Base-by-base conservation (phyloP, 2,888 invertebrate genomes). In the Agrochola litura region DNA sequence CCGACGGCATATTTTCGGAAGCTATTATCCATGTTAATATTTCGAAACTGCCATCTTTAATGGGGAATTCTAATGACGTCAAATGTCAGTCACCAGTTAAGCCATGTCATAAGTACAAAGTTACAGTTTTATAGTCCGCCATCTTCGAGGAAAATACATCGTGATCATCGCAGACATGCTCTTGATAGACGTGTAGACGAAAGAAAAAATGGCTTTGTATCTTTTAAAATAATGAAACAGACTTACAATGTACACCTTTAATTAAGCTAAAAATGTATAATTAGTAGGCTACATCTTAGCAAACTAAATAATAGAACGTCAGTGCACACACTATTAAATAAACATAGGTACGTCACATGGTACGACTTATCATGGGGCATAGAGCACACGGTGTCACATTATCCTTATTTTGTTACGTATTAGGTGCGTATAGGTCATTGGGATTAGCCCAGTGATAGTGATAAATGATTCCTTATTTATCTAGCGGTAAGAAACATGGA, bases 21-120 rank as follows among this genome's bases (percentile, higher is more conserved):
- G 2, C 2, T 49, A 30, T 14, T 22, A 52, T 52, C 16, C 22
- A 43, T 54, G 3, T 25, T 6, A 25, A 10, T 43, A 43, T 73
- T 73, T 37, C 10, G 6, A n/a, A 74, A 65, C 71, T 22, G 16
- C 2, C 10, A 8, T 30, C 22, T 37, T 49, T 58, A 19, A 41
- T 61, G 49, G 64, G 69, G 41, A 81, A 61, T 73, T 64, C 2
- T 43, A 43, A 65, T 85, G 82, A 85, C 83, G 73, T 85, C 54
- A 64, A 46, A 81, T 52, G 43, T 63, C 85, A 70, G 69, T 64
- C 56, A 70, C n/a, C 30, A 41, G 37, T 63, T 30, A 63, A 66
- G 25, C 10, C 56, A 46, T 14, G 67, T 79, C 79, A 65, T 19
- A 49, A 49, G 66, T 37, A 67, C 72, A 81, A 83, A 67, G 76